Base-by-base conservation (phyloP, 1,140 invertebrate genomes). In the Liolophura sinensis region DNA sequence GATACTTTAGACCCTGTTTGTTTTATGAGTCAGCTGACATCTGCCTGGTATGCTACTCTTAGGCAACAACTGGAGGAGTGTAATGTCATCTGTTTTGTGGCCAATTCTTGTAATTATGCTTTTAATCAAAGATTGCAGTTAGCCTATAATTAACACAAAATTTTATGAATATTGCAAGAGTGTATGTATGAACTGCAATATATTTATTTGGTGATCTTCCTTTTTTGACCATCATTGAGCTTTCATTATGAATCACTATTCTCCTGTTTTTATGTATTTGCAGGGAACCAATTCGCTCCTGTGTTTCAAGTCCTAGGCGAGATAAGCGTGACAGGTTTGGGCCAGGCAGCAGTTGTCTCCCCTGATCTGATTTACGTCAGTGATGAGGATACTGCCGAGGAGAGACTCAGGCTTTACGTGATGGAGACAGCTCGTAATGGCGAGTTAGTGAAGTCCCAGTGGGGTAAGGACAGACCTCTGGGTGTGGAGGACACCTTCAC, bases 311-410 rank as follows among this genome's bases (percentile, higher is more conserved):
- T 74, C 24, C 46, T 60, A 31, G 68, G 72, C 24, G 65, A 70
- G 18, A 61, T 76, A 16, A 25, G 61, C 18, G 60, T 73, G 16
- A 52, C 65, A 14, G 70, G 73, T 24, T 58, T 60, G 16, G 63
- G 61, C 11, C 61, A 65, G 5, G 25, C 52, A 6, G 52, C 48
- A 40, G 31, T 40, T 14, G 65, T 73, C 11, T 65, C 70, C 14
- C 49, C 55, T 0, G 52, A 66, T 24, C 50, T 74, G 3, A 49
- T 76, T 16, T 70, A 69, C 24, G 49, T 76, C 40, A 54, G 54
- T 49, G 74, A 76, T 54, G 25, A 57, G 1, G 74, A 76, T 64
- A 71, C 72, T 46, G 55, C 69, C 7, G 56, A 40, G 12, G 62
- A 68, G 25, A 65, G 61, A 4, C 58, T 76, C 0, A 31, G 48